Evolutionary conservation across 1,140 invertebrate species (phyloP), one percentile per base, ranked within the genome.

Genomic region (Scaptomyza graminum): DNA sequence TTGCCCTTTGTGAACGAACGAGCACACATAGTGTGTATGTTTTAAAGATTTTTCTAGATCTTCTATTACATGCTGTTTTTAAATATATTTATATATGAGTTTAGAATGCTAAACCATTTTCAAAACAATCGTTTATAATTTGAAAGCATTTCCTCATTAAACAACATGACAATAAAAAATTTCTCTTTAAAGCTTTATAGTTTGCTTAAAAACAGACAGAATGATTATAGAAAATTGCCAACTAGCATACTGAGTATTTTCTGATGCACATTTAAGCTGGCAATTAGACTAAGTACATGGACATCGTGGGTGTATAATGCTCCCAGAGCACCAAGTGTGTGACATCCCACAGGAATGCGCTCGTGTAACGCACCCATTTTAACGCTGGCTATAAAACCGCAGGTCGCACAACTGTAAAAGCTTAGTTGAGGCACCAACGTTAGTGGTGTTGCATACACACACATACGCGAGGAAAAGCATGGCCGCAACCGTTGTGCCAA

Each of bases 401-500:
- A 44, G 57, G 12, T 49, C 47, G 34, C 65, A 51, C 8, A 28
- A 41, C 44, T 5, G 47, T 41, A 5, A 5, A 49, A 54, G 69
- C 37, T 72, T 60, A 72, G 69, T 72, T 47, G 16, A 55, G 43
- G 28, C 31, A 37, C n/a, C 28, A 18, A 39, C 49, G 56, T 61
- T 49, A 41, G 31, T 47, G 63, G 65, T 51, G 49, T 52, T 46
- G 50, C 61, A 52, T 34, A 34, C 31, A 34, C 8, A 34, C 3
- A 50, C 22, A 25, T 13, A 31, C 7, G n/a, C 28, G 52, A 69
- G 31, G 7, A 0, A 9, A 87, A 54, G 4, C 50, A 84, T 84
- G 82, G 57, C 73, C 15, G 76, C 76, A 55, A 70, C 46, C 12
- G 76, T 13, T 34, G 31, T 69, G 66, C 54, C 52, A n/a, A 64